Evolutionary conservation across 2,888 invertebrate species (phyloP).

Genomic region (Sylvicola fuscatus): DNA sequence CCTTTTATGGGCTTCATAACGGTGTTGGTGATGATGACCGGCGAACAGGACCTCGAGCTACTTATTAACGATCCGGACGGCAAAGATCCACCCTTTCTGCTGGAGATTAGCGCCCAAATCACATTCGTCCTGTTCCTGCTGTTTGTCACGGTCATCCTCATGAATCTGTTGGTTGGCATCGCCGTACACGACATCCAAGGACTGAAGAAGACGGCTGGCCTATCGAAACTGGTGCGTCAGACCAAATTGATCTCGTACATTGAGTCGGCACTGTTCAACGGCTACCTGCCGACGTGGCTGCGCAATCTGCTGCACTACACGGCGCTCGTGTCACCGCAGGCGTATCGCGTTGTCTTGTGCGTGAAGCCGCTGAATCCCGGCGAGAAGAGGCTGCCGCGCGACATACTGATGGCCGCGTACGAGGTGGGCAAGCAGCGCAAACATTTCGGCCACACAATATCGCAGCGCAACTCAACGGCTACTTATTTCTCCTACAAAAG

Average conservation of each 20-base stretch:
- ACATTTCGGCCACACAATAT: conserved; percentile 44
- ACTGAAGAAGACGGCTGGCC: conserved; percentile 62
- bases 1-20: conserved; percentile 71
- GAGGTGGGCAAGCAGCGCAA: conserved; percentile 61
- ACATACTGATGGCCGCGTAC: conserved; percentile 60
- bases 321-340: conserved; percentile 59
- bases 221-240: conserved; percentile 64
- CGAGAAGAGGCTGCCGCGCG: conserved; percentile 57
- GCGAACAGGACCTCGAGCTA: conserved; percentile 59
- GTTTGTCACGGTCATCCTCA: conserved; percentile 67
- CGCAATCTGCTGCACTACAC: conserved; percentile 56
- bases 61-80: conserved; percentile 55
- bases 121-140: conserved; percentile 61
- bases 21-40: conserved; percentile 77
- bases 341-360: conserved; percentile 59
- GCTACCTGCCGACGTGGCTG: conserved; percentile 53
- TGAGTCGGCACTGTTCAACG: conserved; percentile 61
- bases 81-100: conserved; percentile 50
- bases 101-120: conserved; percentile 64
- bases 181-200: conserved; percentile 78
- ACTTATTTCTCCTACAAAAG: conserved; percentile 41
- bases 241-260: conserved; percentile 75
- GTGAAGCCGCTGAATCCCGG: conserved; percentile 69
- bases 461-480: conserved; percentile 39
- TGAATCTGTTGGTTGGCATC: conserved; percentile 71